Evolutionary conservation across 2,888 invertebrate species (phyloP).

Genomic region (Cerastis rubricosa): DNA sequence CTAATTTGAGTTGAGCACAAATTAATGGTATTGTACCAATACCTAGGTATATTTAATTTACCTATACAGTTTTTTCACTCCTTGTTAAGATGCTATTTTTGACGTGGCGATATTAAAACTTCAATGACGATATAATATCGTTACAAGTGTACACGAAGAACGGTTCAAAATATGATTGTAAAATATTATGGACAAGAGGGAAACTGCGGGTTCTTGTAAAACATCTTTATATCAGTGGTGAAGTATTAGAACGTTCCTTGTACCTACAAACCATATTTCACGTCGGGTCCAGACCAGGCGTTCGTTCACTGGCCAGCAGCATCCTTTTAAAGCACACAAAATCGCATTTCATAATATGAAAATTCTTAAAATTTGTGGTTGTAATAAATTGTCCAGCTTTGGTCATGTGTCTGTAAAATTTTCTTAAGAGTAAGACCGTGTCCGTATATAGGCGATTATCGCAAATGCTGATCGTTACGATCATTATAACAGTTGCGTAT

Average conservation of each 20-base stretch:
- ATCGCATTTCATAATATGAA: constrained; percentile 47
- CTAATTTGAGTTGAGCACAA: too few species aligned
- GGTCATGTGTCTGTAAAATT: constrained; percentile 7
- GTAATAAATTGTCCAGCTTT: constrained; percentile 31
- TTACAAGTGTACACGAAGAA: too few species aligned
- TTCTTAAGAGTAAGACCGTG: background rate
- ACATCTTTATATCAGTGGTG: constrained; percentile 18
- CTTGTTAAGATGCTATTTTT: too few species aligned
- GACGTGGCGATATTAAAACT: too few species aligned
- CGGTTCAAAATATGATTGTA: background rate
- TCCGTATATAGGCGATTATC: background rate
- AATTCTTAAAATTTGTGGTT: constrained; percentile 36
- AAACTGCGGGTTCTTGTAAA: constrained; percentile 14
- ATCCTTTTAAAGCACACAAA: constrained; percentile 33
- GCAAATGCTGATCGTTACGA: background rate
- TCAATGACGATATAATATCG: too few species aligned
- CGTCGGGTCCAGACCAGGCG: constrained; percentile 30
- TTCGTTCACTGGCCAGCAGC: constrained; percentile 40
- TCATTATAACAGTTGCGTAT: background rate
- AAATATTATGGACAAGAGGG: background rate
- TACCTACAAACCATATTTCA: constrained; percentile 40
- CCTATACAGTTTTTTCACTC: too few species aligned
- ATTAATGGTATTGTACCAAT: too few species aligned
- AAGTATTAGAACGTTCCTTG: constrained; percentile 15
- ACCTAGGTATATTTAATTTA: too few species aligned